A percentile compares a stretch with the other conserved stretches of the same genome.
Conservation (phyloP, 2,797 vertebrate species). For the Chrosomus eos region DNA sequence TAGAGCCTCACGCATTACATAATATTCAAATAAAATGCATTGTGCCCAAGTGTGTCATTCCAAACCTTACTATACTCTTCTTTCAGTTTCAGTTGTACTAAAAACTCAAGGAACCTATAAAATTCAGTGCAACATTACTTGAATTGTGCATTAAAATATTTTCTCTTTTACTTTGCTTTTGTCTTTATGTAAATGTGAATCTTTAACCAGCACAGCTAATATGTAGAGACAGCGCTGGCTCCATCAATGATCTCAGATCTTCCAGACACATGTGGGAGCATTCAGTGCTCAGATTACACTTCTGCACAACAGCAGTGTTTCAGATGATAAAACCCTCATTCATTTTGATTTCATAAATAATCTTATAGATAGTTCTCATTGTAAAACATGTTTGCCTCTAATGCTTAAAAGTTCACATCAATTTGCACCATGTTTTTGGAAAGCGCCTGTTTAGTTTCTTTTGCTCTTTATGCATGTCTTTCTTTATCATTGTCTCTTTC, state of each 20-base stretch:
- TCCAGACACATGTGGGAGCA: neutral
- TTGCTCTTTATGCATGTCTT: neutral
- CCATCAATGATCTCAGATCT: neutral
- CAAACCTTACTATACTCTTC: neutral
- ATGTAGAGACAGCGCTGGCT: neutral
- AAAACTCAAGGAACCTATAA: neutral
- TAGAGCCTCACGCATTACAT: too few species aligned
- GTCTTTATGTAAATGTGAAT: neutral
- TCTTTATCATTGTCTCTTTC: slow-evolving; percentile 9
- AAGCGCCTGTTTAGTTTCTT: neutral
- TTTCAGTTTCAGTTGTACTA: neutral
- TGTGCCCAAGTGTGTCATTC: neutral
- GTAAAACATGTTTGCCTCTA: neutral
- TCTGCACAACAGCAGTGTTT: neutral
- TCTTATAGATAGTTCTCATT: neutral
- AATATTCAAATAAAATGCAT: too few species aligned
- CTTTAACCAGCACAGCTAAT: neutral
- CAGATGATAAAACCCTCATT: neutral
- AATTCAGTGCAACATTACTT: neutral
- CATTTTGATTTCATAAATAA: neutral
- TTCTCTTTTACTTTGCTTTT: neutral
- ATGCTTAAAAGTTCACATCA: neutral
- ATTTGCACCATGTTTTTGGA: neutral
- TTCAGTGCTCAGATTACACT: neutral
- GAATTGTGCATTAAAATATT: neutral